Evolutionary conservation across 1,140 invertebrate genomes (phyloP).

Genomic region (Nasonia longicornis): DNA sequence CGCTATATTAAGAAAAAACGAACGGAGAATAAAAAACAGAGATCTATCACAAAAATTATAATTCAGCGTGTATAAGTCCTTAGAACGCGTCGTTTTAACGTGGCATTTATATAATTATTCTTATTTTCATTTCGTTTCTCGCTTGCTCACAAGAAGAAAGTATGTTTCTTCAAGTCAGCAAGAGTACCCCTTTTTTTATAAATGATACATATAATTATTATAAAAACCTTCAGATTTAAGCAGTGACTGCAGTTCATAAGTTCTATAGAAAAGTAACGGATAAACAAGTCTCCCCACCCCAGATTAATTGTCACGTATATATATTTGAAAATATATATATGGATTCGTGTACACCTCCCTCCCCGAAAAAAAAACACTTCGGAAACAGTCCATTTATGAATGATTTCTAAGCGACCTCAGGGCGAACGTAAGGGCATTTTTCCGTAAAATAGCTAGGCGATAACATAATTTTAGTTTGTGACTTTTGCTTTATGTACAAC

Average conservation of each 20-base stretch:
- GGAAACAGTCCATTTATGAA: constrained; percentile 39
- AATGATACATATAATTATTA: constrained; percentile 35
- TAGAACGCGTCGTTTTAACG: constrained; percentile 43
- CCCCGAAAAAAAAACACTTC: constrained; percentile 32
- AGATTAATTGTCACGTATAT: neutral
- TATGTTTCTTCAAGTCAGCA: constrained; percentile 8
- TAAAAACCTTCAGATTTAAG: constrained; percentile 36
- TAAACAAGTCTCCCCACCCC: constrained; percentile 11
- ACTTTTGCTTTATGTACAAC: constrained; percentile 37
- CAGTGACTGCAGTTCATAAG: constrained; percentile 27
- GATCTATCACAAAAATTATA: constrained; percentile 37
- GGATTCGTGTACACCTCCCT: constrained; percentile 35
- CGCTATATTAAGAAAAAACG: constrained; percentile 22
- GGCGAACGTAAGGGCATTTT: constrained; percentile 46
- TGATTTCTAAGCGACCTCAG: constrained; percentile 31
- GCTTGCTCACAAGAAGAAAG: neutral
- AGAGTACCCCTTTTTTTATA: constrained; percentile 33
- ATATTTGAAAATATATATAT: neutral
- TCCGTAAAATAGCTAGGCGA: constrained; percentile 40
- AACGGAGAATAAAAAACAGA: constrained; percentile 33
- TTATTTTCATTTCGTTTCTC: constrained; percentile 41
- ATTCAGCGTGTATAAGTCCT: constrained; percentile 40
- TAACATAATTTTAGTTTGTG: constrained; percentile 44
- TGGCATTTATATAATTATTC: constrained; percentile 48
- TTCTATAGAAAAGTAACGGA: constrained; percentile 28